These are phyloP conservation scores for Danaus chrysippus DNA, from an alignment of 2,888 invertebrate species.

Conservation along the genomic window DNA sequence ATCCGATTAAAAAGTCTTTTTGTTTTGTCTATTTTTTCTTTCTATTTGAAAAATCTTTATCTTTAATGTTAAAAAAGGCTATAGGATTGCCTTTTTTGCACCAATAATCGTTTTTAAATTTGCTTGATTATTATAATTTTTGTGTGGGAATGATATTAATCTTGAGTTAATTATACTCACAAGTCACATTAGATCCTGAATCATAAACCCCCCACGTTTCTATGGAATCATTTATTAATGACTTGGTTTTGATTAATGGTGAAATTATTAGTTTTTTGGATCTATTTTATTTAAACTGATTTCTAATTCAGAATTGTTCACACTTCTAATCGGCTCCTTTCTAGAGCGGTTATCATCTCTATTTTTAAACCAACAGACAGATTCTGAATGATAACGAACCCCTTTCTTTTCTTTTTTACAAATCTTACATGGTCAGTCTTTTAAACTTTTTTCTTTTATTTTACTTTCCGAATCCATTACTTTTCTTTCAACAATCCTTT, in stretches of 20 bases:
- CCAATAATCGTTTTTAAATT: no score
- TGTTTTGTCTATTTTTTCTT: slow-evolving; percentile 26
- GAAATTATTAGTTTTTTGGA: no score
- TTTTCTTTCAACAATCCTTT: slow-evolving; percentile 7
- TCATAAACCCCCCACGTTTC: slow-evolving; percentile 37
- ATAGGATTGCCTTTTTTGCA: no score
- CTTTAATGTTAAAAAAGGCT: slow-evolving; percentile 21
- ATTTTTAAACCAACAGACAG: slow-evolving; percentile 27
- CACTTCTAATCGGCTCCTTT: slow-evolving; percentile 20
- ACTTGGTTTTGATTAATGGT: slow-evolving; percentile 33
- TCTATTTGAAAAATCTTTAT: slow-evolving; percentile 31
- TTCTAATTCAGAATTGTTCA: no score
- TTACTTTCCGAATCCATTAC: slow-evolving; percentile 12
- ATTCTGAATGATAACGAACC: no score
- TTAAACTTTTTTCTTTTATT: slow-evolving; percentile 18
- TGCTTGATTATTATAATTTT: no score
- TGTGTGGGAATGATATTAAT: no score
- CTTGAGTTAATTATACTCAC: slow-evolving; percentile 37
- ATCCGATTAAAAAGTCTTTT: slow-evolving; percentile 27
- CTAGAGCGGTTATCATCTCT: slow-evolving; percentile 14
- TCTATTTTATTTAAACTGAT: no score
- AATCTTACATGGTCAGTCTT: slow-evolving; percentile 20
- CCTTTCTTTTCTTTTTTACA: slow-evolving; percentile 27
- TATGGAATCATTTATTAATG: slow-evolving; percentile 31
- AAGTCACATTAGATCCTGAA: slow-evolving; percentile 40